Evolutionary conservation across 1,140 invertebrate genomes (phyloP).

Genomic region (Akabosia matsudoensis): DNA sequence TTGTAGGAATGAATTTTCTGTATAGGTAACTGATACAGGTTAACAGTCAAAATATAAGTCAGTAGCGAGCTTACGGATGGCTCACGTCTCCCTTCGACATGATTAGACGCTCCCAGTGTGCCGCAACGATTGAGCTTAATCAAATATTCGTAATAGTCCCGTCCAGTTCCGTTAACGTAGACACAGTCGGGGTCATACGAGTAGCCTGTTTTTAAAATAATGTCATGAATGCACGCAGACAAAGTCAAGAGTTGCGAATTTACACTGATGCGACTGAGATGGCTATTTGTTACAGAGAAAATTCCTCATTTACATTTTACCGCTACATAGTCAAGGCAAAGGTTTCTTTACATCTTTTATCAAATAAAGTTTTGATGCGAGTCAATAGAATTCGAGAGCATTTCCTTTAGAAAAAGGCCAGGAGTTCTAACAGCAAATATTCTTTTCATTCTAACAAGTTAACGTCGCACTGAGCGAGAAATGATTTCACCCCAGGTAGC

Average conservation of each 20-base stretch:
- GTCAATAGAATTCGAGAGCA: background rate
- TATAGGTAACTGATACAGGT: too few species aligned
- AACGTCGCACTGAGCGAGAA: conserved; percentile 8
- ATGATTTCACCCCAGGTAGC: conserved; percentile 1
- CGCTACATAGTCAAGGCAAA: background rate
- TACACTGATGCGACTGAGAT: too few species aligned
- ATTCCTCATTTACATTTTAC: background rate
- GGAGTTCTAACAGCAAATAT: too few species aligned
- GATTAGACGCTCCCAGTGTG: conserved; percentile 80
- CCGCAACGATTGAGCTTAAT: conserved; percentile 89
- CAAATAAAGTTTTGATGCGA: background rate
- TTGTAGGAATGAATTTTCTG: too few species aligned
- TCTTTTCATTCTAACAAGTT: background rate
- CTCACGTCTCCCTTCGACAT: conserved; percentile 77
- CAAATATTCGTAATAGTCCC: conserved; percentile 88
- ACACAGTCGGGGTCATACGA: conserved; percentile 90
- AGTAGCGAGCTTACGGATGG: conserved; percentile 79
- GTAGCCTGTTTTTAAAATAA: conserved; percentile 67
- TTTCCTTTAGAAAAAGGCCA: too few species aligned
- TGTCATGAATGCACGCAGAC: conserved; percentile 41
- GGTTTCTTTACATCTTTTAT: too few species aligned
- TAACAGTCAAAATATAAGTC: too few species aligned
- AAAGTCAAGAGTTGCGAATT: background rate
- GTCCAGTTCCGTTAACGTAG: conserved; percentile 87
- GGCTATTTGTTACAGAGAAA: too few species aligned